Evolutionary conservation across 2,888 invertebrate species (phyloP), one percentile per base, ranked within the genome.

Genomic region (Drosophila acutilabella): DNA sequence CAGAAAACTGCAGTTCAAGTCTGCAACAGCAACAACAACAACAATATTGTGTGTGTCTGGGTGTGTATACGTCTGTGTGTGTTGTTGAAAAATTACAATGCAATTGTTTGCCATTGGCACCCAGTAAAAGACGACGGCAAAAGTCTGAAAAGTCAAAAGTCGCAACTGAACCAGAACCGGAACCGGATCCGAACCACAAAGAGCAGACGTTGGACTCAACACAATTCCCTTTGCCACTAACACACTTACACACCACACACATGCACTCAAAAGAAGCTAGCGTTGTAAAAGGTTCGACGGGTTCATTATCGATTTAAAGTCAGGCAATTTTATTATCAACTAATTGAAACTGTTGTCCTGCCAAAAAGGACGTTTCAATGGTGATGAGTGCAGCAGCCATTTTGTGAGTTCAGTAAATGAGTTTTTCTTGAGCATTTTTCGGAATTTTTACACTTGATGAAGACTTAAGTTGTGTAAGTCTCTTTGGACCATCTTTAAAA

Each of bases 41-140:
- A 8, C 59, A 53, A 41, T 45, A 47, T 10, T 4, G 16, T 44
- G 44, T 52, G 41, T 59, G 52, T 52, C 30, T 30, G 30, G 30
- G 10, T 30, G 8, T 30, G 30, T 8, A 7, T 7, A 7, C 48
- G 50, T 33, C 4, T 44, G 44, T 51, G 41, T 58, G 52, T 52
- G 56, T 52, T 56, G 48, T 50, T 66, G 48, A 64, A 74, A 82
- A 80, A 82, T 84, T 77, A 77, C 88, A 83, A 80, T 85, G 89
- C 83, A 78, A 77, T 85, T 88, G 88, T 80, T 81, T 85, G 80
- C 71, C 78, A 70, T 72, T 74, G 77, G 71, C 74, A 66, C 60
- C 58, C 59, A 67, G 53, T 36, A 41, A 56, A 61, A 42, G n/a
- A 30, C 20, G 30, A 47, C 13, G 54, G 44, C 59, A 33, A 23